phyloP scores from a whole-genome alignment of 2,113 vertebrate genomes.

The Taurulus bubalis region DNA sequence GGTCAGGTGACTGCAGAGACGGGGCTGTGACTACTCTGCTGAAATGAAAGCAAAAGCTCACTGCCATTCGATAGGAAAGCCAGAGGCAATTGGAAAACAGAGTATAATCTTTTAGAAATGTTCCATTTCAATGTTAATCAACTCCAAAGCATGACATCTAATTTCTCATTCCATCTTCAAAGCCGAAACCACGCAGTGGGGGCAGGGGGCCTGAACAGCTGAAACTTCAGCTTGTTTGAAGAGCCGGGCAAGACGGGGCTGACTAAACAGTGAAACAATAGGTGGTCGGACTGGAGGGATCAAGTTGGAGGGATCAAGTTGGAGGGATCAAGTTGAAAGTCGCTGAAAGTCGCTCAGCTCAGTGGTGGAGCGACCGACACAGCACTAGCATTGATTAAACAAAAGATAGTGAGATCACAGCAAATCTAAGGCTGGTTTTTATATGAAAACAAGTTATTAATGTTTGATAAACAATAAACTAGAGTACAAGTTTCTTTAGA shows the following conservation, averaged over 20 bases:
- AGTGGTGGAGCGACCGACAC: no score
- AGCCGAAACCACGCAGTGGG: constrained; percentile 31
- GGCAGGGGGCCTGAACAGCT: constrained; percentile 55
- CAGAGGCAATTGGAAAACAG: constrained; percentile 20
- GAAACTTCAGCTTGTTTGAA: constrained; percentile 56
- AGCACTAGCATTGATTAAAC: no score
- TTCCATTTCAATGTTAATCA: constrained; percentile 41
- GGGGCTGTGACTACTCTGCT: neutral
- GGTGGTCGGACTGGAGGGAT: constrained; percentile 53
- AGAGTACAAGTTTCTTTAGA: constrained; percentile 21
- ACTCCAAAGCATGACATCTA: constrained; percentile 35
- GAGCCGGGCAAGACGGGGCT: constrained; percentile 43
- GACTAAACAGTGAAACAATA: constrained; percentile 69
- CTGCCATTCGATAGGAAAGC: constrained; percentile 19
- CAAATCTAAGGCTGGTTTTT: neutral
- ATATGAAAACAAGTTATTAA: constrained; percentile 1
- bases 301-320: constrained; percentile 66
- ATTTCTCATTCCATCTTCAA: constrained; percentile 55
- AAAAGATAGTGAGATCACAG: no score
- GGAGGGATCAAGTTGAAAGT: constrained; percentile 70
- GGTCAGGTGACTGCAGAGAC: neutral
- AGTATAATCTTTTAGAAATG: constrained; percentile 5
- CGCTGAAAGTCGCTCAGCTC: no score
- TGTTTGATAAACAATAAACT: constrained; percentile 3
- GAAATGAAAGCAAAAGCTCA: constrained; percentile 7